Conservation (phyloP, 2,113 vertebrate species). For the Podarcis cretensis region DNA sequence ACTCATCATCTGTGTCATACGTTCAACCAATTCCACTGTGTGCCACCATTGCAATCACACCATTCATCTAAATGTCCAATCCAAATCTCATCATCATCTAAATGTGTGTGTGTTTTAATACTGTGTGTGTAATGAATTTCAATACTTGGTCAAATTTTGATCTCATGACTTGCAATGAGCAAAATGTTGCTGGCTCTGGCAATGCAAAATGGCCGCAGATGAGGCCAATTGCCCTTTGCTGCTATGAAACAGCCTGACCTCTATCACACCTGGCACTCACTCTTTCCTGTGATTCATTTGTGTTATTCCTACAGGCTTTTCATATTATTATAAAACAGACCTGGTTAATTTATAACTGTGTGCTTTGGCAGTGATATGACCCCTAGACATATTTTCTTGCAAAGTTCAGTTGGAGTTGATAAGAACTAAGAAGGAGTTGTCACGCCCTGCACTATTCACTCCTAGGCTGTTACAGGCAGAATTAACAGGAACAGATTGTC, state of each 20-base stretch:
- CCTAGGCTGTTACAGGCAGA: background rate
- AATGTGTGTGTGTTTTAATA: too few relatives aligned
- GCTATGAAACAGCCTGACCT: rapidly evolving
- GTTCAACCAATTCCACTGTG: background rate
- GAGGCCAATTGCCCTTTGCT: background rate
- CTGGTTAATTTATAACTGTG: constrained; percentile 64
- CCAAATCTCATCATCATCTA: background rate
- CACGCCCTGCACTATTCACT: background rate
- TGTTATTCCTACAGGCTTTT: constrained; percentile 35
- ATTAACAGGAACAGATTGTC: background rate
- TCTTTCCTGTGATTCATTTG: constrained; percentile 17
- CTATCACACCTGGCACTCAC: constrained; percentile 11
- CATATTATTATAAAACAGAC: constrained; percentile 27
- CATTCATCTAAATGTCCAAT: background rate
- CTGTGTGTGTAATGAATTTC: too few relatives aligned
- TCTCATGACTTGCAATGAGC: too few relatives aligned
- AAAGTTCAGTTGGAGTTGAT: rapidly evolving
- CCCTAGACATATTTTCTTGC: constrained; percentile 13
- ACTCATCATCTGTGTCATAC: too few relatives aligned
- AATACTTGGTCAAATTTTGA: too few relatives aligned
- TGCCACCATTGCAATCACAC: background rate
- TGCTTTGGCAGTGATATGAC: constrained; percentile 37
- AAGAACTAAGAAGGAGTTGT: constrained; percentile 63
- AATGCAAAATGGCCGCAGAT: background rate
- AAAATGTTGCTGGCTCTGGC: background rate